These are phyloP conservation scores for Phania funesta DNA, from an alignment of 2,888 invertebrate species.

Conservation along the genomic window DNA sequence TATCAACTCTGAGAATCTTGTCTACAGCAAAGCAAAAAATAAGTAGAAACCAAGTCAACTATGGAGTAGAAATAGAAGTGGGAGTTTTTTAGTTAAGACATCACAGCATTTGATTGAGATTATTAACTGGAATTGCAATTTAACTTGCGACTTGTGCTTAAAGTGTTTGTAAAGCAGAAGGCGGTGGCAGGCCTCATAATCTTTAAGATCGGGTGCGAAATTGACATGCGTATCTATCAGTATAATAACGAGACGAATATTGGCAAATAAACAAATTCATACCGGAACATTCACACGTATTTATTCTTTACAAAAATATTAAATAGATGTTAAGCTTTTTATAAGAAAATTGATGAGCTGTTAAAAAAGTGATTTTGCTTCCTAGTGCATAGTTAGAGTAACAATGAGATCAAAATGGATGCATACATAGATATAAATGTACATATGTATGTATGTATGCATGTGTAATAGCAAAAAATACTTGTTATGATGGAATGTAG, in stretches of 20 bases:
- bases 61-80: constrained; percentile 47
- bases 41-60: constrained; percentile 27
- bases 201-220: constrained; percentile 65
- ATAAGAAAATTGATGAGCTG: constrained; percentile 54
- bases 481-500: too few species aligned
- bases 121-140: constrained; percentile 58
- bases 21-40: constrained; percentile 15
- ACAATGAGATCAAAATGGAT: too few species aligned
- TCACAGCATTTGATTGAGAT: constrained; percentile 54
- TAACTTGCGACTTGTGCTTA: constrained; percentile 23
- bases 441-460: too few species aligned
- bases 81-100: constrained; percentile 66
- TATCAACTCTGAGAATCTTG: constrained; percentile 65
- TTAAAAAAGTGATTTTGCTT: constrained; percentile 38
- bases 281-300: too few species aligned
- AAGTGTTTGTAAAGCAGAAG: constrained; percentile 19
- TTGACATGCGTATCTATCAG: constrained; percentile 70
- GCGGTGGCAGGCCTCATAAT: constrained; percentile 65
- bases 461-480: too few species aligned
- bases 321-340: constrained; percentile 19
- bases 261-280: constrained; percentile 49
- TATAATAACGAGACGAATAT: constrained; percentile 72
- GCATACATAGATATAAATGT: background rate
- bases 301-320: background rate
- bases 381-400: too few species aligned